phyloP scores from a whole-genome alignment of 1,140 invertebrate species.

The Campoletis sonorensis region DNA sequence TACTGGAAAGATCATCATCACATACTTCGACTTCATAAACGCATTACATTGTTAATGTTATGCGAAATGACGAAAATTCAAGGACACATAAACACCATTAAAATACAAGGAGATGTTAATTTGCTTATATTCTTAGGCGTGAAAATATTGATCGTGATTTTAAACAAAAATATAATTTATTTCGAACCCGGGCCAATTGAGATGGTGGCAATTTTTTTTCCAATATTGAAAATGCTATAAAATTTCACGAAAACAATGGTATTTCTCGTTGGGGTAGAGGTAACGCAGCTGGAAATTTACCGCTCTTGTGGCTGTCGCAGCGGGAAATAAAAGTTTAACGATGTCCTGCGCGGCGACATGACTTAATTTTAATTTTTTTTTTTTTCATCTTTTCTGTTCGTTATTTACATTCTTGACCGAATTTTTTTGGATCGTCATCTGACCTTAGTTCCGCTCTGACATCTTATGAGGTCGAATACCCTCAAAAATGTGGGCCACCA shows the following conservation, averaged over 20 bases:
- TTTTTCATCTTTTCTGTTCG: too few relatives aligned
- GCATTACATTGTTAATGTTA: constrained; percentile 70
- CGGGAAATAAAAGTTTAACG: constrained; percentile 3
- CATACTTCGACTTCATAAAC: too few relatives aligned
- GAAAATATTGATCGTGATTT: neutral
- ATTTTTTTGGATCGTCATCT: neutral
- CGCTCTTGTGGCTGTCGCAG: neutral
- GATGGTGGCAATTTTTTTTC: neutral
- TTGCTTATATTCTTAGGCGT: neutral
- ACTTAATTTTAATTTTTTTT: neutral
- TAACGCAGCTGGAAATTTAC: neutral
- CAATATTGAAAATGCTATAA: too few relatives aligned
- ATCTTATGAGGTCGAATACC: neutral
- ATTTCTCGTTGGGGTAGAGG: neutral
- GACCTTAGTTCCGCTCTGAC: neutral
- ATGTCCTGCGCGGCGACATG: neutral
- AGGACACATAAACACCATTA: constrained; percentile 71
- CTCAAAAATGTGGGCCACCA: constrained; percentile 4
- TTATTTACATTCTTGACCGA: neutral
- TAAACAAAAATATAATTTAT: neutral
- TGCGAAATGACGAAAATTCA: constrained; percentile 82
- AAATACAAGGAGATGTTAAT: neutral
- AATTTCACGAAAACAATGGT: neutral
- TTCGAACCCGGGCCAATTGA: neutral
- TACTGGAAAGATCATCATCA: too few relatives aligned